Conservation (phyloP, 2,888 invertebrate genomes). For the Ophion obscuratus region DNA sequence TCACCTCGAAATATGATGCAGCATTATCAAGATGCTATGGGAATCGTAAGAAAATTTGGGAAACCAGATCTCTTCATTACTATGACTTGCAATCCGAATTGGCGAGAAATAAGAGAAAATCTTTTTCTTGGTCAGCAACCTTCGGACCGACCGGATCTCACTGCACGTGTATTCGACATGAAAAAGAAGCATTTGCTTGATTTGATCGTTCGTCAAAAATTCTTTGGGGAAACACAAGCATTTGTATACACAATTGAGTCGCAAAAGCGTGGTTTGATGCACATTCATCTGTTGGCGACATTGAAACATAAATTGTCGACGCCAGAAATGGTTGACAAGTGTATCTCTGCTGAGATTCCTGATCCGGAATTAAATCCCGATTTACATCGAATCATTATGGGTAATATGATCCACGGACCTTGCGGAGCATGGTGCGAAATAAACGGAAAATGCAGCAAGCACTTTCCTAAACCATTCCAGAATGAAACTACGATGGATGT, state of each 20-base stretch:
- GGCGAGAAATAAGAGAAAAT: too few relatives aligned
- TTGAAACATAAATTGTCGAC: conserved; percentile 67
- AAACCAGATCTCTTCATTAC: too few relatives aligned
- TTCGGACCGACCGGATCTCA: too few relatives aligned
- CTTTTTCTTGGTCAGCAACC: too few relatives aligned
- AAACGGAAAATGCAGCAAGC: conserved; percentile 73
- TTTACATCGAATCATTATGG: conserved; percentile 75
- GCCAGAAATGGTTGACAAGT: conserved; percentile 66
- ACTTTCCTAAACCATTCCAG: conserved; percentile 73
- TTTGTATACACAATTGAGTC: conserved; percentile 65
- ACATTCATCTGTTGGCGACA: conserved; percentile 67
- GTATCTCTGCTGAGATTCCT: conserved; percentile 77
- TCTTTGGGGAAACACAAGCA: conserved; percentile 65
- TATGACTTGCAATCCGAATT: too few relatives aligned
- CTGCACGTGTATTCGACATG: too few relatives aligned
- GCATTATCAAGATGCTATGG: too few relatives aligned
- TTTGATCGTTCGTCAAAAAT: too few relatives aligned
- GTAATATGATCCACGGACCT: conserved; percentile 80
- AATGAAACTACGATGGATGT: conserved; percentile 68
- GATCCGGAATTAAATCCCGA: conserved; percentile 61
- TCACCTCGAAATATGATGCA: too few relatives aligned
- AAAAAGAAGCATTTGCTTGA: too few relatives aligned
- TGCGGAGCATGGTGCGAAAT: conserved; percentile 74
- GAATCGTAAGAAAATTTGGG: too few relatives aligned
- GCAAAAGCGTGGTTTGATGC: conserved; percentile 69